Conservation (phyloP, 2,113 vertebrate genomes). For the Centropus bengalensis region DNA sequence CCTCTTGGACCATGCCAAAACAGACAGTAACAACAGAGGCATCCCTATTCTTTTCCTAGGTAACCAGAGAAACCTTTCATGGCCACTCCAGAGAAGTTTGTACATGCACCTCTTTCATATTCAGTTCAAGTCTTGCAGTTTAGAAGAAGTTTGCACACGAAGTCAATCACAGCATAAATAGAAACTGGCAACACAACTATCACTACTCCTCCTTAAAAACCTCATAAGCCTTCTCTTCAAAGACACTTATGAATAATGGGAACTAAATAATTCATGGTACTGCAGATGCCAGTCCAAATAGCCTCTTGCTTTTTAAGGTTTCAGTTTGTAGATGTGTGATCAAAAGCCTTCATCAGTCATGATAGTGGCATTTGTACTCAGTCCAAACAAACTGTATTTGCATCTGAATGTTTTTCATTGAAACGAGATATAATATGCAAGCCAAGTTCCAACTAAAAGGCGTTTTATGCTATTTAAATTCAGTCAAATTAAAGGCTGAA, state of each 20-base stretch:
- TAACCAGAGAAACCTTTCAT: background rate
- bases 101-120: background rate
- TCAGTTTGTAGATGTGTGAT: constrained; percentile 79
- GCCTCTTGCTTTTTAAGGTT: constrained; percentile 77
- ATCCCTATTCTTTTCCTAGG: background rate
- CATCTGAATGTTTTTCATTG: constrained; percentile 91
- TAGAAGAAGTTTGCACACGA: constrained; percentile 6
- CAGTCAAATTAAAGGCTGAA: constrained; percentile 82
- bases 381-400: constrained; percentile 89
- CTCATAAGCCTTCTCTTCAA: constrained; percentile 73
- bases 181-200: constrained; percentile 47
- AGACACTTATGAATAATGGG: constrained; percentile 78
- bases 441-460: constrained; percentile 79
- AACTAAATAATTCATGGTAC: constrained; percentile 81
- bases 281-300: constrained; percentile 79
- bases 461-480: constrained; percentile 80
- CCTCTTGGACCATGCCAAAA: background rate
- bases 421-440: constrained; percentile 84
- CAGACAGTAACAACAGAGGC: background rate
- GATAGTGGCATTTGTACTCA: constrained; percentile 82
- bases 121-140: background rate
- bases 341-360: constrained; percentile 85
- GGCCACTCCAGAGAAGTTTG: background rate
- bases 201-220: constrained; percentile 66
- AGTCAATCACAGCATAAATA: constrained; percentile 22